Percentiles rank a stretch among this genome's conserved stretches.
Evolutionary conservation across 2,888 invertebrate species (phyloP).

Genomic region (Chaitophorus viminalis): DNA sequence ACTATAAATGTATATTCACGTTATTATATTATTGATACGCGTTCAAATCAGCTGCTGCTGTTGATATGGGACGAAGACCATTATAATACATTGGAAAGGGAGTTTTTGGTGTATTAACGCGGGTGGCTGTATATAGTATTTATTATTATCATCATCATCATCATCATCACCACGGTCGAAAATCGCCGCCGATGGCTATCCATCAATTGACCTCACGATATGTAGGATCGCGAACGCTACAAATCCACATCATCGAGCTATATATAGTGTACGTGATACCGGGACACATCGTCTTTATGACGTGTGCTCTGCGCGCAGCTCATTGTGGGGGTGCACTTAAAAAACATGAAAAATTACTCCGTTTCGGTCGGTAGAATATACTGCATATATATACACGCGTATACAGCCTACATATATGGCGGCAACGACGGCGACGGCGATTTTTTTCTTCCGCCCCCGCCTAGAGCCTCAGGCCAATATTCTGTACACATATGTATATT

Average conservation of each 20-base stretch:
- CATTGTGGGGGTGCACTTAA: slow-evolving; percentile 44
- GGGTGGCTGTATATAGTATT: neutral
- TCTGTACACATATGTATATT: too few relatives aligned
- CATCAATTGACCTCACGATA: slow-evolving; percentile 42
- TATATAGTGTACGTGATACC: neutral
- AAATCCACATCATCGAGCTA: neutral
- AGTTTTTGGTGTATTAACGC: neutral
- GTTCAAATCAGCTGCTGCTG: neutral
- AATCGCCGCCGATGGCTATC: slow-evolving; percentile 35
- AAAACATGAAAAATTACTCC: slow-evolving; percentile 61
- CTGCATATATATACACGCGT: too few relatives aligned
- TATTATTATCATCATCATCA: neutral
- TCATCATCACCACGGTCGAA: neutral
- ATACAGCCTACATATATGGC: too few relatives aligned
- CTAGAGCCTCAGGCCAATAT: neutral
- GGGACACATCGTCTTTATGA: neutral
- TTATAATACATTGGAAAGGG: neutral
- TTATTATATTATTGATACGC: too few relatives aligned
- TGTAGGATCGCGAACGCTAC: neutral
- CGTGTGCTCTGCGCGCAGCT: neutral
- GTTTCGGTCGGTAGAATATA: slow-evolving; percentile 33
- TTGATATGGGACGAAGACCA: neutral
- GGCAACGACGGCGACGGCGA: neutral
- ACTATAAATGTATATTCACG: neutral
- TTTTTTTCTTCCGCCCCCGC: slow-evolving; percentile 20